Conservation (phyloP, 2,113 vertebrate species). For the Bufo bufo region DNA sequence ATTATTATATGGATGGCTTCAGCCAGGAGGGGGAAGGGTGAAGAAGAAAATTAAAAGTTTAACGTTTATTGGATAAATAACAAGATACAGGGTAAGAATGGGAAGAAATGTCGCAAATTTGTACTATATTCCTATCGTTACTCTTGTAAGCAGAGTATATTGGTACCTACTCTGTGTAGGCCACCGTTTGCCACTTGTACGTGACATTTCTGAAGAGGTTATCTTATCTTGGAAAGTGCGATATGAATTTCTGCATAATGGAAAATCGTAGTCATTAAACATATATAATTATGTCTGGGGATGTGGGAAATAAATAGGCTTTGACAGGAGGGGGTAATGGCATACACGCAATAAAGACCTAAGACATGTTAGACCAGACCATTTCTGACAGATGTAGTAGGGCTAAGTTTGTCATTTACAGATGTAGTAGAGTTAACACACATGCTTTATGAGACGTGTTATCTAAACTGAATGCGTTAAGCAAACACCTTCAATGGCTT, state of each 20-base stretch:
- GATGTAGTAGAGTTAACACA: too few species aligned
- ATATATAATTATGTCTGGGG: neutral
- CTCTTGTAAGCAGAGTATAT: neutral
- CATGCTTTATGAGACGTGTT: too few species aligned
- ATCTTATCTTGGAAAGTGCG: neutral
- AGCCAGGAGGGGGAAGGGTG: neutral
- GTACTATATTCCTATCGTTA: too few species aligned
- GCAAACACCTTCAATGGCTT: too few species aligned
- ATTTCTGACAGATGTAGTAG: neutral
- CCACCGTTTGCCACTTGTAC: neutral
- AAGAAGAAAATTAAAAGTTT: neutral
- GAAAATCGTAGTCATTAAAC: neutral
- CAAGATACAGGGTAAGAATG: neutral
- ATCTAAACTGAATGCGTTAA: too few species aligned
- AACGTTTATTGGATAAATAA: neutral
- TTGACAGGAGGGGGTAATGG: constrained; percentile 76
- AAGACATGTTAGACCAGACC: constrained; percentile 9
- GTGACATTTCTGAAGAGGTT: neutral
- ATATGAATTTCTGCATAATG: neutral
- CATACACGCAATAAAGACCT: neutral
- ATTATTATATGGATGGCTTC: neutral
- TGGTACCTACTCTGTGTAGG: neutral
- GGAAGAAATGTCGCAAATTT: neutral
- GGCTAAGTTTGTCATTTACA: neutral
- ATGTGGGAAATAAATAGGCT: constrained; percentile 72